Evolutionary conservation across 2,797 vertebrate species (phyloP), one percentile per base, ranked within the genome.

Genomic region (Myotis planiceps): DNA sequence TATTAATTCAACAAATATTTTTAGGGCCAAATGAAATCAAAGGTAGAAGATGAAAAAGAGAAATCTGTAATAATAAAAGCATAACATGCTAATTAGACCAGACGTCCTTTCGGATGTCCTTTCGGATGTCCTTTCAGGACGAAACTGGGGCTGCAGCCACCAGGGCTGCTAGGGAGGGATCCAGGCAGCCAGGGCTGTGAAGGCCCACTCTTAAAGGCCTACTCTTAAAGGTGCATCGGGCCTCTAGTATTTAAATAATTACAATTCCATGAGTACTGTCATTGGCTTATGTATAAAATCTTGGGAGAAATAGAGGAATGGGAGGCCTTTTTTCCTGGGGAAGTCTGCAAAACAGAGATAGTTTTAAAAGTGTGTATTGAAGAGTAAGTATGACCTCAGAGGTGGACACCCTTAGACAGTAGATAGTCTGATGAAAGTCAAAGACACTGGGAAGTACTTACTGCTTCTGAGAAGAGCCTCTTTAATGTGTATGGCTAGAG

Each of bases 1-100:
- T 60, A 96, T 91, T 97, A 76, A 93, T 88, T 95, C 82, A 76
- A 45, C 69, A 92, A 92, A 84, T 95, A 95, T 58, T 94, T 88
- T 84, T 49, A 95, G 51, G 47, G 19, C 21, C 3, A 69, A 84
- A 42, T 87, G 10, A 65, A n/a, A 93, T 32, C 7, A 55, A 83
- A 58, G 23, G 21, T 39, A 88, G 34, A 85, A 82, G 82, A 14
- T 29, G 4, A 6, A 80, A 75, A 94, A 72, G 27, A 65, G 7
- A 82, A 42, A 65, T 29, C 58, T 60, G 14, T 60, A 14, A 29
- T 29, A 29, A 60, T 60, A 60, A 60, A 29, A 60, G 2, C 12
- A 60, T 60, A 29, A 14, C 29, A 60, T 29, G 58, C 27, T 58
- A 58, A 58, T 58, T 58, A 14, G 25, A 58, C 10, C 2, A 0